Base-by-base conservation (phyloP, 2,888 invertebrate genomes). In the Ptilodon capucinus region DNA sequence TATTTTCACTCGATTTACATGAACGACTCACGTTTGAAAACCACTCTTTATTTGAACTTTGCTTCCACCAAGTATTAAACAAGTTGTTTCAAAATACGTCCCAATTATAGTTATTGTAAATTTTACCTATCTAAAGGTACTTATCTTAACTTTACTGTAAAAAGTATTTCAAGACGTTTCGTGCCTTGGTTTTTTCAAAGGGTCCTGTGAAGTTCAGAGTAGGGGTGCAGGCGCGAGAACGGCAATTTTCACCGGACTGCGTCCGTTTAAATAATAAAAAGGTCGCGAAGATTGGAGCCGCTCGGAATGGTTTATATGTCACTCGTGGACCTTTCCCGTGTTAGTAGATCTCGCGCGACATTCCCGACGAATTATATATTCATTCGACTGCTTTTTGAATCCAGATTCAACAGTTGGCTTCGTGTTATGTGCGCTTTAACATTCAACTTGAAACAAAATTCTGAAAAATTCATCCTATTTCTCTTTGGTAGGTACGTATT, bases 291-390 rank as follows among this genome's bases (percentile, higher is more conserved):
- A 90, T 89, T 90, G 90, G 86, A 84, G 81, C 73, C 80, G 65
- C 76, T 77, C 75, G 71, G 87, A 88, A 88, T 91, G 87, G 89
- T 90, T 90, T 90, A 91, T 90, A 86, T 79, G 88, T 84, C 88
- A 82, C 87, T 81, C 70, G 86, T 81, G 88, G 79, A 88, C 87
- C 85, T 86, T 84, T 82, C 76, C 69, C 71, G 76, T 72, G 78
- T 80, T 79, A 80, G 80, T 74, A 73, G 74, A 81, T 79, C 81
- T 81, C 74, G 74, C 70, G 79, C 75, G 84, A 83, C 86, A 76
- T 80, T 79, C 75, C 76, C 67, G 67, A 62, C 78, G 67, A 77
- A 87, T 89, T 86, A 86, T 76, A 78, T 86, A 89, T 89, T 88
- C 84, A 88, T 87, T 82, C 67, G 66, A 81, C 68, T 76, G 70